A percentile compares a stretch with the other conserved stretches of the same genome.
These are phyloP conservation scores for Eugnorisma glareosa DNA, from an alignment of 2,888 invertebrate species.

Conservation along the genomic window DNA sequence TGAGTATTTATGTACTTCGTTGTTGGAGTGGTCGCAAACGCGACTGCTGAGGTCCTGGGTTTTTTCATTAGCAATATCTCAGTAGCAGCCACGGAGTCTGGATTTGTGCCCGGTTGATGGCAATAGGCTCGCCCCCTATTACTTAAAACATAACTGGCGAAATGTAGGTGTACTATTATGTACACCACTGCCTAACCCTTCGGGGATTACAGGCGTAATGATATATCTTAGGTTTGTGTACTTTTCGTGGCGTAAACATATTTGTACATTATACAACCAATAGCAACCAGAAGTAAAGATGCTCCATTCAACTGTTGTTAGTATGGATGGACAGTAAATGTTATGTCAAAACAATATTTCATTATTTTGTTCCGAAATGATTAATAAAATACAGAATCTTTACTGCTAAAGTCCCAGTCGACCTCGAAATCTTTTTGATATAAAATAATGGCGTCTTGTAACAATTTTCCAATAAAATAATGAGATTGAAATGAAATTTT, in stretches of 20 bases:
- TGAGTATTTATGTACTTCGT: neutral
- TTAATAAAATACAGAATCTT: neutral
- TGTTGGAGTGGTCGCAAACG: too few species aligned
- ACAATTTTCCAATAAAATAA: constrained; percentile 45
- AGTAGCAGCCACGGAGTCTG: too few species aligned
- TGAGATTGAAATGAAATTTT: constrained; percentile 44
- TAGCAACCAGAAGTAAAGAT: neutral
- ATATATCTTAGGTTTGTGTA: neutral
- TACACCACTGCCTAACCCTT: neutral
- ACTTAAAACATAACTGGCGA: too few species aligned
- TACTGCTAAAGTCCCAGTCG: neutral
- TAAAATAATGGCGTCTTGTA: constrained; percentile 24
- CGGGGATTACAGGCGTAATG: neutral
- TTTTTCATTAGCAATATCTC: too few species aligned
- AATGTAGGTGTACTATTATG: neutral
- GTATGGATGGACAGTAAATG: neutral
- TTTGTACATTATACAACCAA: neutral
- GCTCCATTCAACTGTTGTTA: neutral
- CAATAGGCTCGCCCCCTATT: too few species aligned
- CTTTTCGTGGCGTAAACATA: neutral
- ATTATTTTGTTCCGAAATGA: neutral
- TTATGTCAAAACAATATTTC: neutral
- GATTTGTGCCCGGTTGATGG: too few species aligned
- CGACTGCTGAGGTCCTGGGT: too few species aligned
- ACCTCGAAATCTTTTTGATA: constrained; percentile 4